Evolutionary conservation across 2,888 invertebrate species (phyloP), one percentile per base, ranked within the genome.

Genomic region (Erebia ligea): DNA sequence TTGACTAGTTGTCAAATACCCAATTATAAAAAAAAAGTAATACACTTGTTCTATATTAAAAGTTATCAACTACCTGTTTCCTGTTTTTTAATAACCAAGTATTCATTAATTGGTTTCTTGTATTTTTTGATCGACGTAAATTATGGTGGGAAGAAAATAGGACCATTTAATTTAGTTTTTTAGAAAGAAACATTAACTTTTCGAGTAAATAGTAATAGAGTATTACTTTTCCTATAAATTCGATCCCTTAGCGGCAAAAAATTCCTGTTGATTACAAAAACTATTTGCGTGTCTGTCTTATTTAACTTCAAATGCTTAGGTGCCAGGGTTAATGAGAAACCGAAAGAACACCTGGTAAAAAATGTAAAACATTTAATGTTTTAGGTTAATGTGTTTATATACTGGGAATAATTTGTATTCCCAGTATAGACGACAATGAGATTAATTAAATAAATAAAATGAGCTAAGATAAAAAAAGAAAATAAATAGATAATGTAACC

Each of bases 291-390:
- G 25, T n/a, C 6, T 15, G 34, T 58, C 34, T 58, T 8, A 34
- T n/a, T 58, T n/a, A 9, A 58, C 57, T n/a, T 58, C 34, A 34
- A 34, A 58, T 58, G n/a, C n/a, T 58, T 58, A 58, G 19, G 19
- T 54, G 9, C 57, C 25, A 34, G 9, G 2, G n/a, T 34, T 58
- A 54, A n/a, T 58, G n/a, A 61, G 61, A 45, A 61, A 59, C 40
- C n/a, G 40, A n/a, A 34, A n/a, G 59, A 17, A 59, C 17, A 42
- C 40, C 42, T 25, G 9, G 10, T 54, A 54, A 54, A 54, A 54
- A n/a, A 54, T 19, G 8, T 54, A 54, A 34, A 15, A 25, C 11
- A 25, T 57, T 57, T 25, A 15, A 25, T 0, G n/a, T 54, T 54
- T 57, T 34, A 15, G 8, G 56, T 21, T 8, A 1, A 57, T 34